phyloP scores from a whole-genome alignment of 2,113 vertebrate genomes.

The Rynchops niger region DNA sequence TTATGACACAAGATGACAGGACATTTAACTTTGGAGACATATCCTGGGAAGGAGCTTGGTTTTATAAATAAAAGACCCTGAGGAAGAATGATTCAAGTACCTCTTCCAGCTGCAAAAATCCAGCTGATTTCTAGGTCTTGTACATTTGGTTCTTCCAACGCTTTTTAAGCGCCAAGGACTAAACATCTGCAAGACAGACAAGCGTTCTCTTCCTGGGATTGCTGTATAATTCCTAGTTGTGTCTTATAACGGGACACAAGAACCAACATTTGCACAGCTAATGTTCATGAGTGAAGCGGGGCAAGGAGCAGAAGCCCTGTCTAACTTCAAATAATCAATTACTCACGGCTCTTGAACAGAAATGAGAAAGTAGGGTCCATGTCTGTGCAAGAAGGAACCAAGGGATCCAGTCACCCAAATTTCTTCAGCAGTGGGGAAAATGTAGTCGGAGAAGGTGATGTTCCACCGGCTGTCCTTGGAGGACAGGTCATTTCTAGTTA shows the following conservation, averaged over 20 bases:
- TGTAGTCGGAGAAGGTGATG: rapidly evolving
- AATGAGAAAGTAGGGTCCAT: not conserved
- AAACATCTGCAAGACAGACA: not conserved
- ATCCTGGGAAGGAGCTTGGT: not conserved
- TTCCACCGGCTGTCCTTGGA: not conserved
- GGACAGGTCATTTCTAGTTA: not conserved
- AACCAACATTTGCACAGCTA: not conserved
- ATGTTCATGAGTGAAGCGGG: not conserved
- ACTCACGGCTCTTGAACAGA: not conserved
- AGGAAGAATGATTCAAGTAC: not conserved
- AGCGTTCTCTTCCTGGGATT: not conserved
- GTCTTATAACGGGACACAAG: rapidly evolving
- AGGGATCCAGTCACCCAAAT: not conserved
- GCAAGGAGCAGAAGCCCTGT: not conserved
- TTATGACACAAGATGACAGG: not conserved
- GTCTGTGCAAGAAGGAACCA: not conserved
- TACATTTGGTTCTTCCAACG: not conserved
- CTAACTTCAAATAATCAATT: not conserved
- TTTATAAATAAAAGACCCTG: not conserved
- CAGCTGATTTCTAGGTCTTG: not conserved
- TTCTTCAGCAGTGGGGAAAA: not conserved
- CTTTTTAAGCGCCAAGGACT: not conserved
- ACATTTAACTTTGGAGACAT: not conserved
- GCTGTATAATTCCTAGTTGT: not conserved
- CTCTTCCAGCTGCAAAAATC: not conserved